Conservation (phyloP, 2,113 vertebrate genomes). For the Aspiorhynchus laticeps region DNA sequence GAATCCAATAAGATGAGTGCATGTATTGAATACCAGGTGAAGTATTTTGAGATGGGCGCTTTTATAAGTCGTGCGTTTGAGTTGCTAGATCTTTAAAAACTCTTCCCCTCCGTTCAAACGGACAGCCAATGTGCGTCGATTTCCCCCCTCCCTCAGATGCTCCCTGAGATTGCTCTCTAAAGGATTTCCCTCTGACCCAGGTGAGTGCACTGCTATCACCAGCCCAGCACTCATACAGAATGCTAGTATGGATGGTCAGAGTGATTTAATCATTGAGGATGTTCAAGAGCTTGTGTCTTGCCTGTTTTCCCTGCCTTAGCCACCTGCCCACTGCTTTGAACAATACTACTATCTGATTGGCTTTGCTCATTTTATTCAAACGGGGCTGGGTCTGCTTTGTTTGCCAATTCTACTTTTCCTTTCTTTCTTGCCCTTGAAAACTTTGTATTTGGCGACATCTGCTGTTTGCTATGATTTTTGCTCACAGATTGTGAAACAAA, state of each 20-base stretch:
- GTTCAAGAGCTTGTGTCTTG: constrained; percentile 49
- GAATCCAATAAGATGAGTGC: not conserved
- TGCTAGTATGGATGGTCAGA: constrained; percentile 43
- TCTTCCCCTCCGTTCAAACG: constrained; percentile 56
- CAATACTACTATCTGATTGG: constrained; percentile 47
- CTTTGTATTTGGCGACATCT: constrained; percentile 72
- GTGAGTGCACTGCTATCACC: constrained; percentile 72
- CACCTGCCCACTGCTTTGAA: constrained; percentile 22
- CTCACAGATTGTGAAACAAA: not conserved
- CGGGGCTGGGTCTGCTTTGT: constrained; percentile 62
- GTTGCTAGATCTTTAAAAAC: constrained; percentile 54
- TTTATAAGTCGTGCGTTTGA: constrained; percentile 30
- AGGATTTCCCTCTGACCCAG: constrained; percentile 77
- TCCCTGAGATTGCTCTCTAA: constrained; percentile 71
- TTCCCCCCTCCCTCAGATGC: constrained; percentile 69
- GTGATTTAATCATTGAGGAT: constrained; percentile 43
- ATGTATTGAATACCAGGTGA: not conserved
- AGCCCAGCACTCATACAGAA: constrained; percentile 54
- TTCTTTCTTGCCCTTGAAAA: constrained; percentile 49
- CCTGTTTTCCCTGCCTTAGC: constrained; percentile 46
- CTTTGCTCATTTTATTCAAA: constrained; percentile 45
- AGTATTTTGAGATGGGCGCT: constrained; percentile 10
- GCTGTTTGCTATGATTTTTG: constrained; percentile 59
- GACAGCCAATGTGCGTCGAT: constrained; percentile 68
- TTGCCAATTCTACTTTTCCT: constrained; percentile 49